Conservation (phyloP, 2,888 invertebrate genomes). For the Antheraea assamensis region DNA sequence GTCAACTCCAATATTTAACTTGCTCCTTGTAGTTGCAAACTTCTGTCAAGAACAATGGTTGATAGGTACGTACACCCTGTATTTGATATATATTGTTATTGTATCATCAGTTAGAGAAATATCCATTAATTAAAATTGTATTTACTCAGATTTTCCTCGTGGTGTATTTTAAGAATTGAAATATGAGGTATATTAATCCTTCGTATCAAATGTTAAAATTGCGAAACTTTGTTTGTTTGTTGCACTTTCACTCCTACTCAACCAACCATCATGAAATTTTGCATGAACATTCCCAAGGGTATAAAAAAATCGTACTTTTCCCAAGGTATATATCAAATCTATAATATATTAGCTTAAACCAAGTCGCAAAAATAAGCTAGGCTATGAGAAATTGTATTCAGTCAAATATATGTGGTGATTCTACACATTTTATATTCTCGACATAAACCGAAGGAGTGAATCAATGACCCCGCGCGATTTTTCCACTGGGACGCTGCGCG, state of each 20-base stretch:
- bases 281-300: too few species aligned
- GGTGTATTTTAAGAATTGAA: neutral
- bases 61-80: constrained; percentile 45
- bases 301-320: too few species aligned
- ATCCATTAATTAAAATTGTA: constrained; percentile 30
- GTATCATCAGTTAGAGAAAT: constrained; percentile 39
- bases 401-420: neutral
- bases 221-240: too few species aligned
- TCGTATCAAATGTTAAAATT: too few species aligned
- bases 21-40: constrained; percentile 58
- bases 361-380: too few species aligned
- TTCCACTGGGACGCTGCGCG: constrained; percentile 34
- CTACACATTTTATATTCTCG: neutral
- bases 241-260: too few species aligned
- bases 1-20: constrained; percentile 74
- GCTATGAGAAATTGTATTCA: neutral
- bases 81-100: constrained; percentile 44
- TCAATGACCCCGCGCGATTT: constrained; percentile 45
- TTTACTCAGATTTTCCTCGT: neutral
- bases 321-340: too few species aligned
- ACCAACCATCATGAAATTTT: too few species aligned
- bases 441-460: constrained; percentile 44
- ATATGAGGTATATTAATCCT: too few species aligned
- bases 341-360: too few species aligned
- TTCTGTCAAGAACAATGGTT: constrained; percentile 58